Evolutionary conservation across 2,888 invertebrate genomes (phyloP).

Genomic region (Cataglyphis altisquamis): DNA sequence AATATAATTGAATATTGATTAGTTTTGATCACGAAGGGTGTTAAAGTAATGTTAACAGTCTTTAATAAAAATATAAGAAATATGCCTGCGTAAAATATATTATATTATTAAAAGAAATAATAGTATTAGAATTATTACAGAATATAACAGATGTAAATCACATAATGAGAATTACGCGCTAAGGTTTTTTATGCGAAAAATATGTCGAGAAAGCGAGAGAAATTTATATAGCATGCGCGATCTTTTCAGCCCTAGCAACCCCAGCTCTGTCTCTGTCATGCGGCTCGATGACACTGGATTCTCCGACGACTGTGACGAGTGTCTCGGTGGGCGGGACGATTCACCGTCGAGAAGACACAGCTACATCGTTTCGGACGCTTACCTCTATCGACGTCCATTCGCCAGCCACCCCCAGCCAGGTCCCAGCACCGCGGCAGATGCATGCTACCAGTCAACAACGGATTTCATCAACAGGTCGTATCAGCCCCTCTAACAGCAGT

Average conservation of each 20-base stretch:
- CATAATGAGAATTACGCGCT: slow-evolving; percentile 4
- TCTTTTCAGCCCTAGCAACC: slow-evolving; percentile 84
- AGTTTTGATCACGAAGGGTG: neutral
- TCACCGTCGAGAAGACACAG: slow-evolving; percentile 89
- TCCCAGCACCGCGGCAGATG: slow-evolving; percentile 79
- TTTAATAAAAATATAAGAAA: neutral
- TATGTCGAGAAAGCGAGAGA: neutral
- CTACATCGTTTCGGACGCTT: slow-evolving; percentile 88
- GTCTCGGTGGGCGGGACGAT: slow-evolving; percentile 88
- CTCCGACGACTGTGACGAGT: slow-evolving; percentile 92
- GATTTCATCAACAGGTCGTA: slow-evolving; percentile 86
- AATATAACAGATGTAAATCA: neutral
- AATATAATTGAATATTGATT: neutral
- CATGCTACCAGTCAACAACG: slow-evolving; percentile 81
- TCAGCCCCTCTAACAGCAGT: slow-evolving; percentile 87
- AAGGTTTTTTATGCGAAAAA: neutral
- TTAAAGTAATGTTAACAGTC: neutral
- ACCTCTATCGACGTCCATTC: slow-evolving; percentile 88
- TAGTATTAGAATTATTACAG: neutral
- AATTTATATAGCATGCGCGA: neutral
- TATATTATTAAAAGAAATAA: neutral
- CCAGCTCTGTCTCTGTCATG: slow-evolving; percentile 88
- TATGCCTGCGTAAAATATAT: neutral
- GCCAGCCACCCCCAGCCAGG: slow-evolving; percentile 87
- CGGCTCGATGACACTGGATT: slow-evolving; percentile 92